Percentiles rank a stretch among this genome's conserved stretches.
phyloP scores from a whole-genome alignment of 92 coral and sea anemone species.

The Virgularia gustaviana region DNA sequence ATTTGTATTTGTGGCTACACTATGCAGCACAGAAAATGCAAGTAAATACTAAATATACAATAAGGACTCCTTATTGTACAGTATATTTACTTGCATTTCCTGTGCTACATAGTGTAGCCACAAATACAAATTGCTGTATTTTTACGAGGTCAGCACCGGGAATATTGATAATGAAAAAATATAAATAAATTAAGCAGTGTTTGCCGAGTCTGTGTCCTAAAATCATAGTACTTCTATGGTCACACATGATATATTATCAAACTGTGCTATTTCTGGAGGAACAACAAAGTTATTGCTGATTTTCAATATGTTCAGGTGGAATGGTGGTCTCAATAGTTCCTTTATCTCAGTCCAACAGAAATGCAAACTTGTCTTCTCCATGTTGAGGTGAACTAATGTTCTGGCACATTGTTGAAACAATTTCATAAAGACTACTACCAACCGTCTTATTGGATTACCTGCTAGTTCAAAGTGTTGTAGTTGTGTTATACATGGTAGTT shows the following conservation, averaged over 20 bases:
- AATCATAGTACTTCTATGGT: too few species aligned
- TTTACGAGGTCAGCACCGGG: too few species aligned
- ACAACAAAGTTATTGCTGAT: neutral
- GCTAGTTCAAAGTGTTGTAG: constrained; percentile 63
- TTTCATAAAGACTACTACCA: constrained; percentile 29
- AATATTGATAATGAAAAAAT: too few species aligned
- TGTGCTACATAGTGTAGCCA: too few species aligned
- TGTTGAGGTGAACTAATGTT: constrained; percentile 53
- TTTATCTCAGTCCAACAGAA: neutral
- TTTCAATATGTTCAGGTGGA: neutral
- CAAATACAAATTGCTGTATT: too few species aligned
- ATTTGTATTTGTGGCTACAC: too few species aligned
- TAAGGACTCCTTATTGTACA: too few species aligned
- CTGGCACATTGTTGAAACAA: constrained; percentile 57
- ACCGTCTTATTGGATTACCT: constrained; percentile 53
- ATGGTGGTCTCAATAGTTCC: neutral
- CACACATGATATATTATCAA: neutral
- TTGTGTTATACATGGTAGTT: neutral
- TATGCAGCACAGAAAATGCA: too few species aligned
- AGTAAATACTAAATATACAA: too few species aligned
- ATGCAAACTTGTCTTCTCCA: constrained; percentile 67
- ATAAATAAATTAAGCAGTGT: too few species aligned
- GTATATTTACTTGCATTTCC: too few species aligned
- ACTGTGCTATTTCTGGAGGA: neutral
- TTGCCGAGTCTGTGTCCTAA: too few species aligned